These are phyloP conservation scores for Cyprinodon diabolis DNA, from an alignment of 2,797 vertebrate genomes.

Conservation along the genomic window DNA sequence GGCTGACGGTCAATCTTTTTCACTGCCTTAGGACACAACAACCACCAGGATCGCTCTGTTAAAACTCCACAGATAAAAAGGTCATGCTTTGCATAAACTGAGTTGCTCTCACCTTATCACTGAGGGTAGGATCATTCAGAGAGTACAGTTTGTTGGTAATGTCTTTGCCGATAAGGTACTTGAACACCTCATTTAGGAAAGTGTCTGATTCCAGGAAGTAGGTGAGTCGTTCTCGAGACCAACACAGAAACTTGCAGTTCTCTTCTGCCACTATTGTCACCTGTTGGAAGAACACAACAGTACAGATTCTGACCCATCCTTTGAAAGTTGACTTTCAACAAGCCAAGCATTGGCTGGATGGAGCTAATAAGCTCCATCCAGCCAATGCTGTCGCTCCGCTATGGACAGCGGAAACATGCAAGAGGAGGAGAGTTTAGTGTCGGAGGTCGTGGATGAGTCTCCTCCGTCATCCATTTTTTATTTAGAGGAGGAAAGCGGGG, in stretches of 20 bases:
- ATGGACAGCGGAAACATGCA: too few relatives aligned
- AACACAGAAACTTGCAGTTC: constrained; percentile 93
- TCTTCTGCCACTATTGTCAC: constrained; percentile 95
- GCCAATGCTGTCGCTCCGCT: too few relatives aligned
- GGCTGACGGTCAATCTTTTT: constrained; percentile 93
- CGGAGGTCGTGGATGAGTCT: too few relatives aligned
- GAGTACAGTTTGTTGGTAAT: constrained; percentile 99
- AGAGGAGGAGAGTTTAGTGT: too few relatives aligned
- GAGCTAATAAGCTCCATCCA: too few relatives aligned
- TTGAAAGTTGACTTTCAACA: background rate
- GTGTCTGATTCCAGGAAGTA: constrained; percentile 95
- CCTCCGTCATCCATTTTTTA: too few relatives aligned
- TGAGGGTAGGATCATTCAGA: constrained; percentile 95
- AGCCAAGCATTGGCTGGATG: too few relatives aligned
- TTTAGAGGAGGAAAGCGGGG: too few relatives aligned
- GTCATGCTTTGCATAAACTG: background rate
- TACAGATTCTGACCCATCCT: background rate
- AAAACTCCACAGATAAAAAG: background rate
- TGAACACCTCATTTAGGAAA: constrained; percentile 95
- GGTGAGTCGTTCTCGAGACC: constrained; percentile 95
- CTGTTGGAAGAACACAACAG: constrained; percentile 59
- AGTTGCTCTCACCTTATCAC: constrained; percentile 87
- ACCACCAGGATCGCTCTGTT: background rate
- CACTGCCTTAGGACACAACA: constrained; percentile 78
- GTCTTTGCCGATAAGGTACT: constrained; percentile 97